Percentiles rank a stretch among this genome's conserved stretches.
Evolutionary conservation across 2,797 vertebrate species (phyloP).

Genomic region (Pachyuromys duprasi): DNA sequence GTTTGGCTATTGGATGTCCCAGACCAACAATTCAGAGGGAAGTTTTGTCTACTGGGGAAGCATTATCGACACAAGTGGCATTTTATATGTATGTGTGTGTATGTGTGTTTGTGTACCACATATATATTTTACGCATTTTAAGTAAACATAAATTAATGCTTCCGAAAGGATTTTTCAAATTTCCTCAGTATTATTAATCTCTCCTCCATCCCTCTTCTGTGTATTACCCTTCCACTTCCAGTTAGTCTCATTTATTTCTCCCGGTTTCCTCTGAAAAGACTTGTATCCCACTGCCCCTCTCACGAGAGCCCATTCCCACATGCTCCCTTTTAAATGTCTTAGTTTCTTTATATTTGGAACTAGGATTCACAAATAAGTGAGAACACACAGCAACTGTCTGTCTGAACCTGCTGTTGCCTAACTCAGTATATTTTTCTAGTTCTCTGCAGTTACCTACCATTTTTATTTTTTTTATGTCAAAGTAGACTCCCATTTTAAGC

Average conservation of each 20-base stretch:
- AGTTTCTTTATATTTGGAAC: background rate
- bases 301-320: background rate
- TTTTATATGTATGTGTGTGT: background rate
- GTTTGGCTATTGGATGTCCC: background rate
- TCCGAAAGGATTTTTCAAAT: background rate
- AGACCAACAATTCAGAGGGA: background rate
- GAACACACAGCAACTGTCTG: background rate
- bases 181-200: background rate
- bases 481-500: background rate
- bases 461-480: background rate
- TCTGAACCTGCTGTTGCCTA: background rate
- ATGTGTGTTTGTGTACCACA: background rate
- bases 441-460: background rate
- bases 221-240: no score
- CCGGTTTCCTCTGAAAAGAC: background rate
- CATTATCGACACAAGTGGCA: background rate
- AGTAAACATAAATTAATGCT: background rate
- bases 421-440: no score
- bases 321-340: background rate
- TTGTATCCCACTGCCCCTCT: background rate
- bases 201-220: no score
- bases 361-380: background rate
- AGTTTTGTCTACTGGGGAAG: background rate
- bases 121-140: background rate
- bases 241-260: background rate